Percentiles rank a stretch among this genome's conserved stretches.
Conservation (phyloP, 2,113 vertebrate genomes). For the Hemicordylus capensis region DNA sequence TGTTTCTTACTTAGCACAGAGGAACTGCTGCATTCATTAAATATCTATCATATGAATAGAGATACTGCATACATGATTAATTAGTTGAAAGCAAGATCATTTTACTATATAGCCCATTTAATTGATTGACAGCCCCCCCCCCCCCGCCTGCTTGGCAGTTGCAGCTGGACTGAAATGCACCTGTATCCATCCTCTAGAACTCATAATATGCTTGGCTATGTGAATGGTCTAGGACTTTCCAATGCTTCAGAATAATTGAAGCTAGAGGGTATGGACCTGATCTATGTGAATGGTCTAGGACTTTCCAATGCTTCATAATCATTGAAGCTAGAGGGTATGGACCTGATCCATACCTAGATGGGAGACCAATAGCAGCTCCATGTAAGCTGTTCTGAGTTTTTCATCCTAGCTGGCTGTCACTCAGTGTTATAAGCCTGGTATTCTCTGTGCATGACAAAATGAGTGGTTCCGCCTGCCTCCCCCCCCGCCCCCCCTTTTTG, state of each 20-base stretch:
- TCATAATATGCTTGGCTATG: neutral
- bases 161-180: constrained; percentile 3
- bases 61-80: neutral
- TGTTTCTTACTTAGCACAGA: neutral
- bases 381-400: too few species aligned
- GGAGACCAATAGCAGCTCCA: too few species aligned
- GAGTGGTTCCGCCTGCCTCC: too few species aligned
- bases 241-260: constrained; percentile 7
- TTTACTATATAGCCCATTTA: neutral
- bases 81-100: neutral
- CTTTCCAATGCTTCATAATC: neutral
- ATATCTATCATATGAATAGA: neutral
- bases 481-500: too few species aligned
- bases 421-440: too few species aligned
- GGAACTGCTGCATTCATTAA: neutral
- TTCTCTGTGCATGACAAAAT: too few species aligned
- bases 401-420: too few species aligned
- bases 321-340: too few species aligned
- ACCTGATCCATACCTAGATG: too few species aligned
- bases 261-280: too few species aligned
- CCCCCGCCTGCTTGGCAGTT: too few species aligned
- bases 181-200: neutral
- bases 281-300: neutral
- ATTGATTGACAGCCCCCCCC: constrained; percentile 6
- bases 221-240: neutral